Evolutionary conservation across 2,888 invertebrate genomes (phyloP), one percentile per base, ranked within the genome.

Genomic region (Hypomecis atomaria): DNA sequence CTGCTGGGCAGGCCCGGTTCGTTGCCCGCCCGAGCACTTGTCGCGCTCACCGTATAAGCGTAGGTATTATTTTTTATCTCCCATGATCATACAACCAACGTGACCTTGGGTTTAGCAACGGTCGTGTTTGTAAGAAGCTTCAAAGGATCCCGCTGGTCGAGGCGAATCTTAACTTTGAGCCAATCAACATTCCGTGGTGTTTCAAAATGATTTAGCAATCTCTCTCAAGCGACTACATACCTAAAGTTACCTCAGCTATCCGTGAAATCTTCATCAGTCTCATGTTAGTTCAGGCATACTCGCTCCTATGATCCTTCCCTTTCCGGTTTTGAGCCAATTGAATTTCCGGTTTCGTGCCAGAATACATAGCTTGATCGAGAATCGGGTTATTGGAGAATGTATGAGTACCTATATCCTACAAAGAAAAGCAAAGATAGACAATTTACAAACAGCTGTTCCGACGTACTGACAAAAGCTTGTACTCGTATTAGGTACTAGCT

Each of bases 1-100:
- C 88, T 84, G 89, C 86, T 80, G 82, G 76, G 76, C 84, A 75
- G 75, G 83, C 83, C 81, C 78, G 81, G 88, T 88, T 87, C 89
- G 88, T 83, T 77, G 86, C 76, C 85, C 87, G 86, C 68, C 76
- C 66, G 78, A 75, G 75, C 85, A 87, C 87, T 87, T 87, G 84
- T 79, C 82, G 80, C 75, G 71, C 65, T 64, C 67, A 69, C 65
- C 69, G 72, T 63, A 70, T 69, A 69, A 65, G 65, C 75, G 71
- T 71, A 73, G 72, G 49, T 69, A 42, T n/a, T 79, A 60, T 81
- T 83, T 80, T 72, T 71, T 67, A 75, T 64, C 75, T 74, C 72
- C 74, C 76, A 78, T 74, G 69, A 74, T 61, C 73, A 67, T 70
- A 71, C 73, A 66, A 23, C 70, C 72, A 75, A 78, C 69, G 67